Percentiles rank a stretch among this genome's conserved stretches.
Conservation (phyloP, 1,140 invertebrate genomes). For the Monomorium pharaonis region DNA sequence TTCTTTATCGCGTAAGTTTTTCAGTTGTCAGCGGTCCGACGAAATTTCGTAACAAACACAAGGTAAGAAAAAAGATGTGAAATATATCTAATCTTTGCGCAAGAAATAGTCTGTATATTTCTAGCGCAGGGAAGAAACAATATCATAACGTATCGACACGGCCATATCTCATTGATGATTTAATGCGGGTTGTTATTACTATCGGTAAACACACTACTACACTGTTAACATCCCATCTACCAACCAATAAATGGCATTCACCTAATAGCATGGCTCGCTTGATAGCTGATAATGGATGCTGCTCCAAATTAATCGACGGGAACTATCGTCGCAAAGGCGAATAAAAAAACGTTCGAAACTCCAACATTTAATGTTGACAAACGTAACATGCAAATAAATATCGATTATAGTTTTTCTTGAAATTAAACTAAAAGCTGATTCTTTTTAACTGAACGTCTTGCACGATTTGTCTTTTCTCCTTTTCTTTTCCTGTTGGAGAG, state of each 20-base stretch:
- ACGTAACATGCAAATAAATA: neutral
- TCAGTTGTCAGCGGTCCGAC: neutral
- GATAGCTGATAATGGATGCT: conserved; percentile 35
- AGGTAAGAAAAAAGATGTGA: neutral
- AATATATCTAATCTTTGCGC: neutral
- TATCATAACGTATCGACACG: neutral
- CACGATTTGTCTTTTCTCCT: too few relatives aligned
- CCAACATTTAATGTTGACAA: neutral
- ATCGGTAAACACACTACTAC: neutral
- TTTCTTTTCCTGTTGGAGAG: too few relatives aligned
- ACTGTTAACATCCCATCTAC: neutral
- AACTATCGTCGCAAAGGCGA: neutral
- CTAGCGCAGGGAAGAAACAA: neutral
- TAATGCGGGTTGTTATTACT: conserved; percentile 13
- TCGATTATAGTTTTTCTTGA: neutral
- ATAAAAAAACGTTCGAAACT: neutral
- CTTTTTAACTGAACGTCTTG: too few relatives aligned
- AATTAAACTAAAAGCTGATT: neutral
- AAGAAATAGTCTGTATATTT: neutral
- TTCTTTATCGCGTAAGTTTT: neutral
- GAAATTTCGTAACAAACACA: neutral
- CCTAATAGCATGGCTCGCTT: conserved; percentile 36
- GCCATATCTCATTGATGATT: neutral
- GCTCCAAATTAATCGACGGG: conserved; percentile 26
- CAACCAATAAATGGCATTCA: conserved; percentile 45